Base-by-base conservation (phyloP, 2,113 vertebrate genomes). In the Gavialis gangeticus region DNA sequence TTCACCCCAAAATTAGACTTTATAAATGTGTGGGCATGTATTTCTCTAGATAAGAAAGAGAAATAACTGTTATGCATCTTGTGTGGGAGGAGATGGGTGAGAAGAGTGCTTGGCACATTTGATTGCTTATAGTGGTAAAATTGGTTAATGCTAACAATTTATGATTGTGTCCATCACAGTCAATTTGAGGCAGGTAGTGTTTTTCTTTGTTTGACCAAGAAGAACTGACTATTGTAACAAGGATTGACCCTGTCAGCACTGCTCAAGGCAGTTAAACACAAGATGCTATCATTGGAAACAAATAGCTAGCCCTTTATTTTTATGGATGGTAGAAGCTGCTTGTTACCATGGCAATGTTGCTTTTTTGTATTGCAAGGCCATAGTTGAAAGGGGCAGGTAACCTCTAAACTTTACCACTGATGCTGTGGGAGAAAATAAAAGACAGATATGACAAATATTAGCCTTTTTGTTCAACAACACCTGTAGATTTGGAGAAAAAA, bases 241-340 rank as follows among this genome's bases (percentile, higher is more conserved):
- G 92, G 94, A 94, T 59, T 92, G 94, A 93, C 81, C 87, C 86
- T 77, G 69, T 87, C 81, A 69, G 54, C 27, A 46, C 85, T 76
- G 82, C 87, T 94, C 57, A 82, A 86, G 69, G 81, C 78, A 89
- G 92, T 82, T 90, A 87, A 96, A 96, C 55, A 64, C 12, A 83
- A 96, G 84, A 88, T 94, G 64, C 56, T 95, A 88, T 93, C 88
- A 69, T 9, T 71, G 82, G 90, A 96, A 97, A 94, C 73, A 95
- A 96, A 83, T 34, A 88, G 62, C 79, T 90, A 69, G 25, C 57
- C 54, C 91, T 96, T 96, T 86, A 92, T 83, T 97, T 96, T 96
- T 84, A 91, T 56, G 89, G 75, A 84, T 28, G 24, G 79, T 18
- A 66, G 64, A 91, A 93, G 81, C 37, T 84, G 73, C 67, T 10